Evolutionary conservation across 2,113 vertebrate genomes (phyloP).

Genomic region (Zapornia atra): DNA sequence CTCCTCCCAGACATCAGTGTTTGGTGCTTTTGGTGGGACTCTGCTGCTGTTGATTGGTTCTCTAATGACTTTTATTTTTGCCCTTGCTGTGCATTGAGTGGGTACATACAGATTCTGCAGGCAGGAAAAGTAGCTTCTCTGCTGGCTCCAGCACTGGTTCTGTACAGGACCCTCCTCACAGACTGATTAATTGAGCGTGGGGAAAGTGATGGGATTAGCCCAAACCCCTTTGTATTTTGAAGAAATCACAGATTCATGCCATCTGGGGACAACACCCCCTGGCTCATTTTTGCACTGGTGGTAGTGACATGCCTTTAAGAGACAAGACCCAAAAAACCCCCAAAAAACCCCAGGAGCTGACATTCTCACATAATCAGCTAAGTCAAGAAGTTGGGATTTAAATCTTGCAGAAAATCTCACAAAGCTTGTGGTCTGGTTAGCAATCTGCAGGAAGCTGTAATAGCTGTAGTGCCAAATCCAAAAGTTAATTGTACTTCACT

Average conservation of each 20-base stretch:
- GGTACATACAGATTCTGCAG: neutral
- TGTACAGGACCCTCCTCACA: neutral
- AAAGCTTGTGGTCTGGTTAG: neutral
- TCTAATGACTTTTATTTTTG: neutral
- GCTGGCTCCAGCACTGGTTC: neutral
- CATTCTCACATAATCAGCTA: neutral
- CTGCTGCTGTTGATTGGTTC: neutral
- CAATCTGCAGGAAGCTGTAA: neutral
- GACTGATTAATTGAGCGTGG: neutral
- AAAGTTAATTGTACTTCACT: neutral
- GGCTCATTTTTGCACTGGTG: neutral
- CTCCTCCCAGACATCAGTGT: accelerated
- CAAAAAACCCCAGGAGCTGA: neutral
- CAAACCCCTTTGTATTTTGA: neutral
- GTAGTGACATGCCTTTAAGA: neutral
- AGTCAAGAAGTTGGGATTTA: neutral
- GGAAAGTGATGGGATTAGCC: neutral
- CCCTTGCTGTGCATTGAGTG: neutral
- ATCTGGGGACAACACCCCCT: neutral
- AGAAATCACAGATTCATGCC: neutral
- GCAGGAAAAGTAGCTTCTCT: neutral
- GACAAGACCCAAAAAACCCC: neutral
- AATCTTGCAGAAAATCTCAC: neutral
- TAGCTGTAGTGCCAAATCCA: neutral
- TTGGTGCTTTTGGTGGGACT: neutral